Evolutionary conservation across 2,888 invertebrate genomes (phyloP), one percentile per base, ranked within the genome.

Genomic region (Drosophila paramelanica): DNA sequence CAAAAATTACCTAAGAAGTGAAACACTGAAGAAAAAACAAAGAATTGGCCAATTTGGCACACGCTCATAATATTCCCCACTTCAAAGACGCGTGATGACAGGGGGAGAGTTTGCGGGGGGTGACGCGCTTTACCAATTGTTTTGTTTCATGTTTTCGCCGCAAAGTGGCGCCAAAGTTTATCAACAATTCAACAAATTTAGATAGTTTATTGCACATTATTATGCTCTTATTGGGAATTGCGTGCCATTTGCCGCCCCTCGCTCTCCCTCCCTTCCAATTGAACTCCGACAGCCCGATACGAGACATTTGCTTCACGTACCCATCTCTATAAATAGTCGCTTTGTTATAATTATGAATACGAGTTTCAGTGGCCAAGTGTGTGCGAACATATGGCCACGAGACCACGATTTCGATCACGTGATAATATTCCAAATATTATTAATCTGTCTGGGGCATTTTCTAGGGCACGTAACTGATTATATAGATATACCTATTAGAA

Each of bases 81-180:
- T 62, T 75, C 74, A 78, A 75, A 78, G 78, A 53, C 45, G 27
- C 38, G 27, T 8, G 10, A 8, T 0, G 23, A 8, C 20, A 1
- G 11, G 4, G 13, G 13, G 33, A 1, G 31, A n/a, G 13, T 3
- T 5, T 10, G 50, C 14, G 10, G 47, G 50, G 38, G 46, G 13
- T 39, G 39, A 14, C 36, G 49, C 33, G 33, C 10, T 36, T 42
- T 38, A 31, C 27, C 75, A 71, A 80, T 77, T 72, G 81, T 60
- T 73, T 79, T 59, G 71, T 88, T 81, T 79, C 81, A 78, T 76
- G 70, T 83, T 81, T 61, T 67, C 53, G 11, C 68, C 75, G 70
- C 85, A 73, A 81, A 89, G 90, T 90, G 88, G 88, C 88, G 88
- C 90, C 89, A 88, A 85, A 88, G 86, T 88, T 89, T 89, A 88